Evolutionary conservation across 2,797 vertebrate species (phyloP).

Genomic region (Pelodytes ibericus): DNA sequence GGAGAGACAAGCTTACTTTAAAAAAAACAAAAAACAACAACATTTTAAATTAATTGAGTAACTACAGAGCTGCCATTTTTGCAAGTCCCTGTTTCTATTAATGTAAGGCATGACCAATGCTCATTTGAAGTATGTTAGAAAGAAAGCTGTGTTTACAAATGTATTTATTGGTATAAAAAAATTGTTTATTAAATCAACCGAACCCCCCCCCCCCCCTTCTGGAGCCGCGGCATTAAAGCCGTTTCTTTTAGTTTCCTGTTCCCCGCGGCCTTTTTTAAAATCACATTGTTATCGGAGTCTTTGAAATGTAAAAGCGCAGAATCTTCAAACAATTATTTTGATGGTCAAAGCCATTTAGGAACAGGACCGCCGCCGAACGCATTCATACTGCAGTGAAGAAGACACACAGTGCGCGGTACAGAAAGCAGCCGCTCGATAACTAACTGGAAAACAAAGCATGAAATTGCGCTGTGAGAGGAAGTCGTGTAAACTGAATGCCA

Average conservation of each 20-base stretch:
- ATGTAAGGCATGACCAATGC: neutral
- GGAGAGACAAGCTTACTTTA: too few species aligned
- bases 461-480: conserved; percentile 68
- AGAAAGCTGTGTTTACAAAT: conserved; percentile 39
- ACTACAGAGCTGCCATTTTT: neutral
- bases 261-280: conserved; percentile 68
- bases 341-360: conserved; percentile 69
- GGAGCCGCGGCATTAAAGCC: conserved; percentile 34
- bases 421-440: conserved; percentile 26
- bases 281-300: conserved; percentile 72
- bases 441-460: conserved; percentile 68
- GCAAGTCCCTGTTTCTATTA: neutral
- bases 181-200: conserved; percentile 28
- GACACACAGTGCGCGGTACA: neutral
- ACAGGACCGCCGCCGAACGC: conserved; percentile 62
- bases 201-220: neutral
- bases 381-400: conserved; percentile 13
- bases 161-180: conserved; percentile 22
- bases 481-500: conserved; percentile 63
- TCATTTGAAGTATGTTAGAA: neutral
- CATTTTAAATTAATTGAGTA: too few species aligned
- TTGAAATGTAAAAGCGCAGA: conserved; percentile 73
- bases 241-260: conserved; percentile 60
- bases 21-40: too few species aligned
- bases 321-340: conserved; percentile 74